Conservation (phyloP, 2,113 vertebrate species). For the Danio rerio region GRCz12tu NC_133200.1:10132501-10133000, state of each 20-base stretch:
- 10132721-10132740: background rate
- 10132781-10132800: background rate
- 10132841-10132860: no score
- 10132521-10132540: slow-evolving; percentile 18
- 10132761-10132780: background rate
- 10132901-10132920: no score
- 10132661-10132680: background rate
- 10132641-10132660: slow-evolving; percentile 17
- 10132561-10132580: slow-evolving; percentile 9
- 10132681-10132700: background rate
- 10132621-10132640: background rate
- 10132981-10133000: no score
- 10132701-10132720: background rate
- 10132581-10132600: slow-evolving; percentile 31
- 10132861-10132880: no score
- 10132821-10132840: no score
- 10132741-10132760: background rate
- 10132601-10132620: slow-evolving; percentile 26
- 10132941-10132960: no score
- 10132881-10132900: no score
- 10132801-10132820: background rate
- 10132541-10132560: slow-evolving; percentile 25
- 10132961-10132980: no score
- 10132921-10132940: no score
- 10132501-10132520: slow-evolving; percentile 14